Conservation (phyloP, 2,797 vertebrate species). For the Thaleichthys pacificus region DNA sequence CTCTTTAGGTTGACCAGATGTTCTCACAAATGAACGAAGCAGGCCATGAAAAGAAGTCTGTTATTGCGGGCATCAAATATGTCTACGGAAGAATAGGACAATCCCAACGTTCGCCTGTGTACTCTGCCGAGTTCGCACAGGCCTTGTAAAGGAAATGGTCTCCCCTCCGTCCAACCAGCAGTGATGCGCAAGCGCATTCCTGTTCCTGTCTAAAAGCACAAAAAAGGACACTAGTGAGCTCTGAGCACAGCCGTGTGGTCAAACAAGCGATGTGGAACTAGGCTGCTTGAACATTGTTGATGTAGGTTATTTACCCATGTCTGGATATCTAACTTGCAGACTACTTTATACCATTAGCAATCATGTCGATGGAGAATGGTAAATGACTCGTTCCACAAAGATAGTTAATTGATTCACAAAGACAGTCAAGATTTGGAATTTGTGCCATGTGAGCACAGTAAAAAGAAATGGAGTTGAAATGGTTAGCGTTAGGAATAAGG, state of each 20-base stretch:
- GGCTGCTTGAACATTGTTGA: not conserved
- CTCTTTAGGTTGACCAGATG: constrained; percentile 56
- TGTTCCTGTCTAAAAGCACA: not conserved
- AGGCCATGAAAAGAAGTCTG: constrained; percentile 57
- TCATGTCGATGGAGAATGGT: too few species aligned
- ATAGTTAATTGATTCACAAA: too few species aligned
- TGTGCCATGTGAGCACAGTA: too few species aligned
- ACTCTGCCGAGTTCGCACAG: constrained; percentile 40
- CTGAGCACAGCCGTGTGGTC: constrained; percentile 67
- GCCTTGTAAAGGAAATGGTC: constrained; percentile 76
- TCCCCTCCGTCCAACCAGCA: constrained; percentile 40
- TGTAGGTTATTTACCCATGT: not conserved
- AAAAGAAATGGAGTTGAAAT: too few species aligned
- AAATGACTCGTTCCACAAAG: too few species aligned
- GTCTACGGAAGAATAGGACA: constrained; percentile 31
- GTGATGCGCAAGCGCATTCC: constrained; percentile 62
- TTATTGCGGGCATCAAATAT: constrained; percentile 49
- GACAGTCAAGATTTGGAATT: too few species aligned
- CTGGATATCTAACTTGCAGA: too few species aligned
- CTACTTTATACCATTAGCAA: too few species aligned
- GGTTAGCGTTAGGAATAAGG: too few species aligned
- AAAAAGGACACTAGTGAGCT: constrained; percentile 16
- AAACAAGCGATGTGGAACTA: constrained; percentile 44
- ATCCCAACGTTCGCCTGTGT: constrained; percentile 52
- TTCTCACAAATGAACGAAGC: constrained; percentile 51